These are phyloP conservation scores for Megaptera novaeangliae DNA, from an alignment of 2,113 vertebrate species.

Conservation along the genomic window DNA sequence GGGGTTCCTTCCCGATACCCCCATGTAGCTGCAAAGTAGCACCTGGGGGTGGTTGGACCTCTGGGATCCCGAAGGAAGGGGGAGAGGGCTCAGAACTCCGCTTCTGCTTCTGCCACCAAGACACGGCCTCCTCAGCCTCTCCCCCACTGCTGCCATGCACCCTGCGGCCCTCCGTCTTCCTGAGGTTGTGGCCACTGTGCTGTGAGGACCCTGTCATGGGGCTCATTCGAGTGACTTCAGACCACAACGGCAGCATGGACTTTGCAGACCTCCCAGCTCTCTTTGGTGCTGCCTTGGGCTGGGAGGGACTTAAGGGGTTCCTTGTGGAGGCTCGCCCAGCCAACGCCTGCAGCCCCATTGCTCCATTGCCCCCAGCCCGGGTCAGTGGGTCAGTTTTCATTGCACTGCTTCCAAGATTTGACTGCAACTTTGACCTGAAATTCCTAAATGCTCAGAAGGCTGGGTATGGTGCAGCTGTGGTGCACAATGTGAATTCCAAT, in stretches of 20 bases:
- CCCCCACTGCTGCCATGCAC: slow-evolving; percentile 12
- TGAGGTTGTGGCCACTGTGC: slow-evolving; percentile 26
- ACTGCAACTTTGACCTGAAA: slow-evolving; percentile 91
- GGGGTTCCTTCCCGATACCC: background rate
- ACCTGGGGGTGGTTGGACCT: background rate
- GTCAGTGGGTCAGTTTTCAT: slow-evolving; percentile 82
- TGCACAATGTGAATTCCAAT: slow-evolving; percentile 88
- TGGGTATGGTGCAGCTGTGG: slow-evolving; percentile 85
- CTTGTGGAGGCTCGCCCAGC: slow-evolving; percentile 84
- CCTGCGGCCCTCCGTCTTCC: slow-evolving; percentile 18
- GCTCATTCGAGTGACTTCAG: slow-evolving; percentile 73
- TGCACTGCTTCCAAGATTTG: slow-evolving; percentile 85
- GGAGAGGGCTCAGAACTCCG: background rate
- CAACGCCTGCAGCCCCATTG: slow-evolving; percentile 85
- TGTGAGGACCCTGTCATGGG: slow-evolving; percentile 51
- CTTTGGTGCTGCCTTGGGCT: slow-evolving; percentile 84
- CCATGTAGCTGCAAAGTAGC: slow-evolving; percentile 18
- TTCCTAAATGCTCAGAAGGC: slow-evolving; percentile 88
- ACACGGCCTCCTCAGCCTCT: background rate
- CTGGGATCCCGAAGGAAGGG: background rate
- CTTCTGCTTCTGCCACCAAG: background rate
- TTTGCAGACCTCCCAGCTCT: slow-evolving; percentile 87
- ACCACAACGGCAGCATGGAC: slow-evolving; percentile 80
- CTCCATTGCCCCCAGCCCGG: slow-evolving; percentile 78
- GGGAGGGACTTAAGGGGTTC: slow-evolving; percentile 84